Evolutionary conservation across 2,888 invertebrate species (phyloP).

Genomic region (Horisme vitalbata): DNA sequence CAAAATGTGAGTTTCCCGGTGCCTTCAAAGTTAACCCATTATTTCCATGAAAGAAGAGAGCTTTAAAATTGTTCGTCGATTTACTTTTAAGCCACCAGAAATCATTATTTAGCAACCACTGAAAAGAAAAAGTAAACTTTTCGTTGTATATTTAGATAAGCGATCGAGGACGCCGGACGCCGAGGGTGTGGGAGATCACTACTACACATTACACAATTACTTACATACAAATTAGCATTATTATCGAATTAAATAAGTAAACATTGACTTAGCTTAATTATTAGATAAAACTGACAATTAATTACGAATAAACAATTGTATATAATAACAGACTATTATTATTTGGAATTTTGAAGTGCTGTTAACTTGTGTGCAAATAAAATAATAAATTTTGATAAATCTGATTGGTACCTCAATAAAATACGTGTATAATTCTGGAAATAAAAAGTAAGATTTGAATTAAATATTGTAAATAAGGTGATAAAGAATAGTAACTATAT

Average conservation of each 20-base stretch:
- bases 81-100: slow-evolving; percentile 43
- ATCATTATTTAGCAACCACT: slow-evolving; percentile 44
- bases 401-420: neutral
- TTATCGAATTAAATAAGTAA: slow-evolving; percentile 79
- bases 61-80: slow-evolving; percentile 41
- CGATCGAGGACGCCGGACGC: slow-evolving; percentile 64
- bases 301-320: slow-evolving; percentile 51
- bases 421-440: neutral
- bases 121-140: slow-evolving; percentile 67
- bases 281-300: slow-evolving; percentile 67
- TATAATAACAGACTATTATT: slow-evolving; percentile 31
- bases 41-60: slow-evolving; percentile 47
- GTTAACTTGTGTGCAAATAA: slow-evolving; percentile 21
- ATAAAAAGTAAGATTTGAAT: slow-evolving; percentile 1
- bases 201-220: slow-evolving; percentile 78
- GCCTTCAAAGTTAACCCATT: slow-evolving; percentile 35
- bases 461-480: slow-evolving; percentile 2
- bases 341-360: slow-evolving; percentile 38
- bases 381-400: slow-evolving; percentile 5
- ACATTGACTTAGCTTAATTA: slow-evolving; percentile 82
- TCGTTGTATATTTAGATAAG: slow-evolving; percentile 72
- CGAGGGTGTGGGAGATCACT: slow-evolving; percentile 81
- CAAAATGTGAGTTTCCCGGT: slow-evolving; percentile 45
- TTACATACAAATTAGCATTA: slow-evolving; percentile 79
- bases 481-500: slow-evolving; percentile 14